A percentile compares a stretch with the other conserved stretches of the same genome.
phyloP scores from a whole-genome alignment of 2,888 invertebrate genomes.

The Calameuta idolon region DNA sequence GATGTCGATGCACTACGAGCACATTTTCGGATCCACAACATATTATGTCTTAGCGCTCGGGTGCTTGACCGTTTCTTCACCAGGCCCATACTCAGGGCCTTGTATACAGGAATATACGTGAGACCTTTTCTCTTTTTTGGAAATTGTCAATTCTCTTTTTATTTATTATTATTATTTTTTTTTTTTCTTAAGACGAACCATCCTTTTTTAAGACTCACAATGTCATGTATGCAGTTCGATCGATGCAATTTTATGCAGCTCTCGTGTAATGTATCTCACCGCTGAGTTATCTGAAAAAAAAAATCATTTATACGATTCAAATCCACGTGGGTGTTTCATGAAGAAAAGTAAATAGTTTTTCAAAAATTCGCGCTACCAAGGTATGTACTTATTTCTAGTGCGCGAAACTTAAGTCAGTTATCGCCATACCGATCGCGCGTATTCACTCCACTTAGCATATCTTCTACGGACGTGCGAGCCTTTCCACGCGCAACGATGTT shows the following conservation, averaged over 20 bases:
- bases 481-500: slow-evolving; percentile 22
- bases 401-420: not conserved
- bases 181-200: no score
- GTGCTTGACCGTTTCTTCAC: not conserved
- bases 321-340: no score
- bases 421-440: slow-evolving; percentile 3
- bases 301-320: not conserved
- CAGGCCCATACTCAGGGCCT: not conserved
- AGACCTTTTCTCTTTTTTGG: not conserved
- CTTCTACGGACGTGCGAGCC: not conserved
- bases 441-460: slow-evolving; percentile 8
- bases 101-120: not conserved
- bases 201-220: no score
- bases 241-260: no score
- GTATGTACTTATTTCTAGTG: not conserved
- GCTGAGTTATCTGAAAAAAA: no score
- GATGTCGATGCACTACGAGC: not conserved
- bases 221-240: no score
- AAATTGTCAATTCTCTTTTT: not conserved
- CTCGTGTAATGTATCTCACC: no score
- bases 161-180: not conserved
- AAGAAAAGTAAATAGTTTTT: not conserved
- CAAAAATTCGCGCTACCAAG: not conserved
- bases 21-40: not conserved
- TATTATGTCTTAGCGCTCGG: not conserved